phyloP scores from a whole-genome alignment of 2,113 vertebrate species.

The Sinocyclocheilus anophthalmus region DNA sequence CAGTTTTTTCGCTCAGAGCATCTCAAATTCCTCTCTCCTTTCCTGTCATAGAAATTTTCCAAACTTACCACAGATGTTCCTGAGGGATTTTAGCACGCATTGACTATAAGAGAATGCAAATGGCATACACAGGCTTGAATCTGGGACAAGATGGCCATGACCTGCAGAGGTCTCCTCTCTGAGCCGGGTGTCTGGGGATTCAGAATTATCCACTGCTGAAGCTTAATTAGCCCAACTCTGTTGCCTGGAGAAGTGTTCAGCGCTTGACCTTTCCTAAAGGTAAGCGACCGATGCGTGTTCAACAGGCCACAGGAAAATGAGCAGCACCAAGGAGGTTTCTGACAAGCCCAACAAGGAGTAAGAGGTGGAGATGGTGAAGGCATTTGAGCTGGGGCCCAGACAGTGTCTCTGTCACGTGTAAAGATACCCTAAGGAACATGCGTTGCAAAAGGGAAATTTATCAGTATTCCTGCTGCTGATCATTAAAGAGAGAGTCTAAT shows the following conservation, averaged over 20 bases:
- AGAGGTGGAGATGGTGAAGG: slow-evolving; percentile 4
- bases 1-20: slow-evolving; percentile 30
- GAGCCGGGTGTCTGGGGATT: slow-evolving; percentile 62
- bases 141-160: slow-evolving; percentile 62
- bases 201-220: slow-evolving; percentile 56
- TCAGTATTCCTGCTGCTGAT: slow-evolving; percentile 9
- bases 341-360: slow-evolving; percentile 26
- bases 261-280: slow-evolving; percentile 75
- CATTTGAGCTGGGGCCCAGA: slow-evolving; percentile 18
- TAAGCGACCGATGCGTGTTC: slow-evolving; percentile 68
- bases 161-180: slow-evolving; percentile 57
- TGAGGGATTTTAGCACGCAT: slow-evolving; percentile 50
- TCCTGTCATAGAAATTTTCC: slow-evolving; percentile 51
- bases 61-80: slow-evolving; percentile 24
- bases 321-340: slow-evolving; percentile 48
- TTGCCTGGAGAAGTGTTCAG: slow-evolving; percentile 68
- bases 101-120: slow-evolving; percentile 61
- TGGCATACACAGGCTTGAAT: slow-evolving; percentile 55
- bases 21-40: slow-evolving; percentile 42
- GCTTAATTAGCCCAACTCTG: slow-evolving; percentile 71
- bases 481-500: not conserved
- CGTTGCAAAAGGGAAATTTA: slow-evolving; percentile 30
- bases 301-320: slow-evolving; percentile 68
- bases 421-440: slow-evolving; percentile 17
- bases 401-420: slow-evolving; percentile 23